These are phyloP conservation scores for Scortum barcoo DNA, from an alignment of 2,113 vertebrate species.

Conservation along the genomic window DNA sequence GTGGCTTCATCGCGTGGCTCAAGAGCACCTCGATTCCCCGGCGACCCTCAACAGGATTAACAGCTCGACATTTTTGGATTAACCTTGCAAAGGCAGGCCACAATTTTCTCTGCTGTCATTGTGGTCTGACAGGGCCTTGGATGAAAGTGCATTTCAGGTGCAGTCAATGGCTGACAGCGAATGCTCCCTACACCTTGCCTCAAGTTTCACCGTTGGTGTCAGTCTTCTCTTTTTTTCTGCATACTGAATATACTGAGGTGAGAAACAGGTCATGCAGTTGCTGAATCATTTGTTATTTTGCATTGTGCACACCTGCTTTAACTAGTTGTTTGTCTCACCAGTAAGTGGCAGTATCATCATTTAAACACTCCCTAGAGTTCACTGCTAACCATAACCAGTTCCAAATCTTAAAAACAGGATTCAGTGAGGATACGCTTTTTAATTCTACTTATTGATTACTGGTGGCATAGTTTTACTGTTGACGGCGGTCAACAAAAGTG, in stretches of 20 bases:
- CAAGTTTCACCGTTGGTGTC: too few species aligned
- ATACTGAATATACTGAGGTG: neutral
- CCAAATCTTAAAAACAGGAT: neutral
- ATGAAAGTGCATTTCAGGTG: neutral
- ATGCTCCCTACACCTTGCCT: neutral
- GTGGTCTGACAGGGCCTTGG: neutral
- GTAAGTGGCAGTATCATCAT: neutral
- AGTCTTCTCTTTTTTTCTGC: neutral
- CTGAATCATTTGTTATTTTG: neutral
- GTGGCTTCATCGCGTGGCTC: neutral
- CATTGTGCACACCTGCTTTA: neutral
- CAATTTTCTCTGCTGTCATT: neutral
- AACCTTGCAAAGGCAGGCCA: slow-evolving; percentile 5
- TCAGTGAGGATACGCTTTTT: neutral
- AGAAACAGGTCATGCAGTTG: neutral
- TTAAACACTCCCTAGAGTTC: neutral
- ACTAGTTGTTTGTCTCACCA: neutral
- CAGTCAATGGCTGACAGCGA: neutral
- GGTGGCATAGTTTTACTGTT: neutral
- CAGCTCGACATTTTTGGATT: neutral
- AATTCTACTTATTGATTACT: neutral
- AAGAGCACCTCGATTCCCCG: neutral
- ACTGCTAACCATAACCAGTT: neutral
- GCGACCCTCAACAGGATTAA: neutral
- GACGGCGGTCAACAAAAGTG: neutral